Evolutionary conservation across 2,113 vertebrate genomes (phyloP), one percentile per base, ranked within the genome.

Genomic region (Azemiops feae): DNA sequence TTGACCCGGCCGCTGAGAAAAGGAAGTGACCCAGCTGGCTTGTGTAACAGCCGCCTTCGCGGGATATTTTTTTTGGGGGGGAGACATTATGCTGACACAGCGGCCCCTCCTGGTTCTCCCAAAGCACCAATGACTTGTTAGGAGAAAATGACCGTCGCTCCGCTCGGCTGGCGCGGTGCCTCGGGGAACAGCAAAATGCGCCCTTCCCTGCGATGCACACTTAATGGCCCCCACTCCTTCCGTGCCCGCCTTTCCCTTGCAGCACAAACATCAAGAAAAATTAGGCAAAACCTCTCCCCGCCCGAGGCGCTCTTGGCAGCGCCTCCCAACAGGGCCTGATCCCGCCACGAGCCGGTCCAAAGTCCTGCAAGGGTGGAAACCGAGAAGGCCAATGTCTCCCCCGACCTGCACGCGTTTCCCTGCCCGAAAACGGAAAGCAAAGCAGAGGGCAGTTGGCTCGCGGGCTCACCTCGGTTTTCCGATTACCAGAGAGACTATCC

Each of bases 31-130:
- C 30, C 9, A 45, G 85, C 22, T 43, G 34, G 88, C 91, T 94
- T 92, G 93, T 92, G 81, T 94, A 94, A 94, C 47, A 18, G 27
- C 89, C 47, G 7, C 53, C 53, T 89, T 89, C 53, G 52, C 30
- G 87, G 88, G 30, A 23, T 22, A 23, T 4, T 14, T 55, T 20
- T 55, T 55, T 55, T 25, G 2, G 27, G 22, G 58, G 23, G 43
- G 30, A 3, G 2, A 0, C 14, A 6, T 74, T 60, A 43, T 27
- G 53, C 53, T 12, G 81, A 2, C 43, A 23, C 18, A 39, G 43
- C 20, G 5, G 27, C 89, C 23, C 57, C 45, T 12, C 58, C 53
- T 4, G 5, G 4, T 55, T 58, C 34, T 39, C 6, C 5, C 12
- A 14, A 43, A 64, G 27, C 52, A 45, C 87, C 92, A 57, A 11